Percentiles rank a stretch among this genome's conserved stretches.
Conservation (phyloP, 2,797 vertebrate genomes). For the Bradypodion ventrale region DNA sequence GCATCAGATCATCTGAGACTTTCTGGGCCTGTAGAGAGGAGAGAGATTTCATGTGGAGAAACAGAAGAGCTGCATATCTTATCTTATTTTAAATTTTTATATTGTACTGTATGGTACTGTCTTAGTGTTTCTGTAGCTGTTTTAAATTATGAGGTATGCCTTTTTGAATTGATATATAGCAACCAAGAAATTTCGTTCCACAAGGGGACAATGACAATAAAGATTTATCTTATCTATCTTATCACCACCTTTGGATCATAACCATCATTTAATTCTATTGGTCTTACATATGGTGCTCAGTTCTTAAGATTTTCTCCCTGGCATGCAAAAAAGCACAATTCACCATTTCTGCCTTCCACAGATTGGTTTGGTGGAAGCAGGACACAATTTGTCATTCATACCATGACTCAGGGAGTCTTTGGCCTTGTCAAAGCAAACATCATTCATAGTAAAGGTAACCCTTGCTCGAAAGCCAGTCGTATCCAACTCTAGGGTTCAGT, state of each 20-base stretch:
- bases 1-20: constrained; percentile 91
- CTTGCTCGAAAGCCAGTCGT: too few species aligned
- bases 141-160: too few species aligned
- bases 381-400: background rate
- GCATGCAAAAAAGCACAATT: background rate
- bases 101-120: too few species aligned
- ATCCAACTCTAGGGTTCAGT: too few species aligned
- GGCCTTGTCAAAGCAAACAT: background rate
- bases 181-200: too few species aligned
- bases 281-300: background rate
- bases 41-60: background rate
- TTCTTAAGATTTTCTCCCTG: background rate
- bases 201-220: too few species aligned
- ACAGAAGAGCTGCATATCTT: fast-evolving
- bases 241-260: background rate
- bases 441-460: background rate
- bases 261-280: background rate
- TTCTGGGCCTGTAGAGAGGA: constrained; percentile 86
- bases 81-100: too few species aligned
- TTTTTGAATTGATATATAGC: too few species aligned
- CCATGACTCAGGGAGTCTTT: background rate
- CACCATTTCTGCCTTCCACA: background rate
- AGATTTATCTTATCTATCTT: too few species aligned
- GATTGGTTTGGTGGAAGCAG: background rate
- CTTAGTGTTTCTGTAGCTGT: too few species aligned